Conservation (phyloP, 2,888 invertebrate genomes). For the Lottia scabra region DNA sequence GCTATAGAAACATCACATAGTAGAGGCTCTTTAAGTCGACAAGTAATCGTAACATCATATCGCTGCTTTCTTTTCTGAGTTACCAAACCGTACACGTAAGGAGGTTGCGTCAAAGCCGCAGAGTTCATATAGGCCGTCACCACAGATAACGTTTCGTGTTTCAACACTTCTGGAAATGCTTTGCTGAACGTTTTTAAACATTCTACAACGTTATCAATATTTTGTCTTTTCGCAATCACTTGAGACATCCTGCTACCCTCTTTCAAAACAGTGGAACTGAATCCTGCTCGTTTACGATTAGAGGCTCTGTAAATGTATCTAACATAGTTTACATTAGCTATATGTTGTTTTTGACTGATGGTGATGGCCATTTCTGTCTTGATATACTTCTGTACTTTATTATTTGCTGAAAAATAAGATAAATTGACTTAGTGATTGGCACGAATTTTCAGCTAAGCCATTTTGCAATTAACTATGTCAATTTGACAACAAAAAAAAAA, state of each 20-base stretch:
- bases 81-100: slow-evolving; percentile 25
- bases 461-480: too few species aligned
- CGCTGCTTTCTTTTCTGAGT: neutral
- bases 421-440: neutral
- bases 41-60: slow-evolving; percentile 27
- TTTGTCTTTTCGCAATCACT: slow-evolving; percentile 14
- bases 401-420: slow-evolving; percentile 15
- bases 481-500: too few species aligned
- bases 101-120: slow-evolving; percentile 13
- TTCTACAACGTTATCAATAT: slow-evolving; percentile 17
- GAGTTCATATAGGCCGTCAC: slow-evolving; percentile 24
- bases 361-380: slow-evolving; percentile 16
- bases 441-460: too few species aligned
- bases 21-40: slow-evolving; percentile 21
- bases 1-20: slow-evolving; percentile 23
- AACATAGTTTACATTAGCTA: slow-evolving; percentile 6
- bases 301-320: slow-evolving; percentile 18
- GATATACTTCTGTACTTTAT: slow-evolving; percentile 11
- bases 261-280: slow-evolving; percentile 6
- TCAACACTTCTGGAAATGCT: slow-evolving; percentile 25
- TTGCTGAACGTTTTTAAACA: slow-evolving; percentile 23
- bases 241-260: slow-evolving; percentile 11
- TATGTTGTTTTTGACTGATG: slow-evolving; percentile 13
- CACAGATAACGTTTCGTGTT: slow-evolving; percentile 17
- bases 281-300: slow-evolving; percentile 4